Evolutionary conservation across 1,140 invertebrate species (phyloP).

Genomic region (Drosophila watanabei): DNA sequence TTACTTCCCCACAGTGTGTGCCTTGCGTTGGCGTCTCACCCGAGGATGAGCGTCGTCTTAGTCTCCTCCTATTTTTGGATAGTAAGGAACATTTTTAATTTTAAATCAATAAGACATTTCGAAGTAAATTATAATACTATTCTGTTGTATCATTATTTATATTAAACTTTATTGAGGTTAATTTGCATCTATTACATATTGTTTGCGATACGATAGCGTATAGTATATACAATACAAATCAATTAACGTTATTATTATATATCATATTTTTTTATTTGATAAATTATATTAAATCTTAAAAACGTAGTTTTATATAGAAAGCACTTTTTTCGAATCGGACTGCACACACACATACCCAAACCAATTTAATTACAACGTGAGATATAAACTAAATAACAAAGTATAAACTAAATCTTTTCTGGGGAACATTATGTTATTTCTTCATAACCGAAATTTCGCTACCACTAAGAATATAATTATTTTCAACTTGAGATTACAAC

Average conservation of each 20-base stretch:
- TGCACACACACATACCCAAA: constrained; percentile 9
- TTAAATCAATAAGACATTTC: neutral
- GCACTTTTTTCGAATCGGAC: constrained; percentile 25
- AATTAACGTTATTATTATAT: constrained; percentile 34
- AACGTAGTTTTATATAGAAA: constrained; percentile 51
- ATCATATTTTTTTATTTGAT: constrained; percentile 35
- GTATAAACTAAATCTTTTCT: constrained; percentile 2
- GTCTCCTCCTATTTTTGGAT: too few species aligned
- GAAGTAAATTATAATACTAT: neutral
- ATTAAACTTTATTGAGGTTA: constrained; percentile 60
- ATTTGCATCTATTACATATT: constrained; percentile 44
- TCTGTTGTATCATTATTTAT: constrained; percentile 34
- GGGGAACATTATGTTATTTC: neutral
- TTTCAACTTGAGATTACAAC: constrained; percentile 22
- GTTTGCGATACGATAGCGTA: constrained; percentile 42
- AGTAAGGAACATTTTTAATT: too few species aligned
- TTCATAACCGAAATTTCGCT: constrained; percentile 5
- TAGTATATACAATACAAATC: constrained; percentile 53
- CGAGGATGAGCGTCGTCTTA: too few species aligned
- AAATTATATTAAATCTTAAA: constrained; percentile 36
- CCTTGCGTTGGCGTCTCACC: too few species aligned
- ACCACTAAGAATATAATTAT: neutral
- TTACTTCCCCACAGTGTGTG: too few species aligned
- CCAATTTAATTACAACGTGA: constrained; percentile 17
- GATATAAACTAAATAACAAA: constrained; percentile 46